phyloP scores from a whole-genome alignment of 2,113 vertebrate species.

The Paedocypris sp. region DNA sequence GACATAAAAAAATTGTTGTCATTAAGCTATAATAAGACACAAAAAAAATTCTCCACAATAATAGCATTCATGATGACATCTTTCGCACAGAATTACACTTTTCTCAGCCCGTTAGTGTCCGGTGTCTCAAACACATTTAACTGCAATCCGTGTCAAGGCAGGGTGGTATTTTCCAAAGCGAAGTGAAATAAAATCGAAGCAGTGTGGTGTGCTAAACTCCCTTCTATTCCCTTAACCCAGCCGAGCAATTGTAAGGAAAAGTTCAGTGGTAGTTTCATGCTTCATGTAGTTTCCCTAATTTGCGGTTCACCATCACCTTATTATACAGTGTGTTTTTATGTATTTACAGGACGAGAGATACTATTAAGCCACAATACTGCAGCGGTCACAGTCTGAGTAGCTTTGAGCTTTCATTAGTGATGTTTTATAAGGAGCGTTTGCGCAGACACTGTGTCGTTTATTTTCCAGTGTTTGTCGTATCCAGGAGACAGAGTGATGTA shows the following conservation, averaged over 20 bases:
- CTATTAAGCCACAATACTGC: conserved; percentile 5
- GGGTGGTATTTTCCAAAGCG: conserved; percentile 10
- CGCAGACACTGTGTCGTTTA: neutral
- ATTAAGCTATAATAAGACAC: too few species aligned
- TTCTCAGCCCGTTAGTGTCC: too few species aligned
- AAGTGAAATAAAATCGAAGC: conserved; percentile 15
- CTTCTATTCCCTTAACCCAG: neutral
- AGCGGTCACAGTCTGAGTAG: neutral
- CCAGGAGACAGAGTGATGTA: conserved; percentile 26
- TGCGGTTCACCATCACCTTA: neutral
- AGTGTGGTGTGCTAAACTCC: conserved; percentile 14
- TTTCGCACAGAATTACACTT: too few species aligned
- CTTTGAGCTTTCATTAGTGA: conserved; percentile 24
- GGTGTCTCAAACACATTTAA: too few species aligned
- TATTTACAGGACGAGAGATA: conserved; percentile 12
- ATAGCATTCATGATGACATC: too few species aligned
- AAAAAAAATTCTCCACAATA: too few species aligned
- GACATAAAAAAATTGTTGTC: too few species aligned
- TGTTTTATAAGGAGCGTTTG: neutral
- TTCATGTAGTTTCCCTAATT: conserved; percentile 7
- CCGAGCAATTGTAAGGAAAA: neutral
- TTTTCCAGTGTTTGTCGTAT: conserved; percentile 26
- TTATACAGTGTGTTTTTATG: neutral
- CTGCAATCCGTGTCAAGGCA: too few species aligned
- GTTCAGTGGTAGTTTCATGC: conserved; percentile 8